Evolutionary conservation across 2,113 vertebrate genomes (phyloP).

Genomic region (Gambusia holbrooki): DNA sequence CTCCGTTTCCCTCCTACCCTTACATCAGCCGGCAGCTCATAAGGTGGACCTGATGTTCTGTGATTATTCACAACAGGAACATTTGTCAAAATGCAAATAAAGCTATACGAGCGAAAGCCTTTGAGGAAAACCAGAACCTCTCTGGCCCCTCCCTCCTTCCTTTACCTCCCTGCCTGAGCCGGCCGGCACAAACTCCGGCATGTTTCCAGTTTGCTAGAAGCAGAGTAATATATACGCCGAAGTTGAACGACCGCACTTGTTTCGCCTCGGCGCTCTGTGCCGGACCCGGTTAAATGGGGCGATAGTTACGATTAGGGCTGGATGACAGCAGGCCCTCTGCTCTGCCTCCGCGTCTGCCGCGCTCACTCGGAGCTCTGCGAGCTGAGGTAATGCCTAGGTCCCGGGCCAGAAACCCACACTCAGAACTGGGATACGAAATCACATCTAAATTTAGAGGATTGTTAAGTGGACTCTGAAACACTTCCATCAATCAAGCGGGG

Average conservation of each 20-base stretch:
- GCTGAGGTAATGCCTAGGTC: constrained; percentile 79
- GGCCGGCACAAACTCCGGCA: constrained; percentile 36
- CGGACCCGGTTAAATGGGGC: constrained; percentile 66
- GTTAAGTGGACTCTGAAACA: constrained; percentile 77
- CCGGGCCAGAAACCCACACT: constrained; percentile 69
- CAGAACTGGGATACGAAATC: constrained; percentile 66
- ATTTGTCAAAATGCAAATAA: constrained; percentile 64
- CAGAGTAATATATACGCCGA: constrained; percentile 49
- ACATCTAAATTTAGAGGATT: constrained; percentile 79
- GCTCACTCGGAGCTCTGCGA: constrained; percentile 61
- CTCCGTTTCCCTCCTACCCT: constrained; percentile 23
- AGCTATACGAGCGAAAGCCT: constrained; percentile 37
- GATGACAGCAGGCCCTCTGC: constrained; percentile 71
- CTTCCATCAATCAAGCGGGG: constrained; percentile 72
- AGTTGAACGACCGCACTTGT: constrained; percentile 63
- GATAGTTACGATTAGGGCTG: constrained; percentile 64
- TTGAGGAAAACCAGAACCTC: constrained; percentile 67
- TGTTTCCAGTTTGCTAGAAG: constrained; percentile 64
- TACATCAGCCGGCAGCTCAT: constrained; percentile 38
- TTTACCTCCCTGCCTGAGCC: constrained; percentile 46
- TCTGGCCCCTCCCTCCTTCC: constrained; percentile 5
- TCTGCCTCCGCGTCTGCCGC: constrained; percentile 53
- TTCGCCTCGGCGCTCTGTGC: constrained; percentile 60
- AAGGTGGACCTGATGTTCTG: constrained; percentile 21
- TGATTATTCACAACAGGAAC: constrained; percentile 44